Evolutionary conservation across 1,140 invertebrate genomes (phyloP).

Genomic region (Sogatella furcifera): DNA sequence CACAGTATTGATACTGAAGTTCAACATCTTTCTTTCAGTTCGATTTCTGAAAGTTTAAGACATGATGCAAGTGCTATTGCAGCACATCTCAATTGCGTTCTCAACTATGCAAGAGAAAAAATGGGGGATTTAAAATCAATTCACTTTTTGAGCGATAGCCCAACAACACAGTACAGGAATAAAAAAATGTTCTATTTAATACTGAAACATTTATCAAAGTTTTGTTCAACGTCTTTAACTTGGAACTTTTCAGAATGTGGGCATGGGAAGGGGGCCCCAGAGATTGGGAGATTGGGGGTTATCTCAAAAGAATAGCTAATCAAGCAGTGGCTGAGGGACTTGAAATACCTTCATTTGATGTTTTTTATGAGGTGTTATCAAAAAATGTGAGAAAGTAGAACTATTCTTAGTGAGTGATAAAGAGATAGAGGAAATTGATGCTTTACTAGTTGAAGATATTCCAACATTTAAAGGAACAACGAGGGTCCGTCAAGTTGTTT

Average conservation of each 20-base stretch:
- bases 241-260: conserved; percentile 30
- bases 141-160: conserved; percentile 11
- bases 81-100: conserved; percentile 22
- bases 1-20: background rate
- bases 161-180: conserved; percentile 14
- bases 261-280: conserved; percentile 29
- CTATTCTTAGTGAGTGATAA: too few relatives aligned
- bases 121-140: conserved; percentile 3
- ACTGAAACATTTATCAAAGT: background rate
- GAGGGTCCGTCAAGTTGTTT: conserved; percentile 3
- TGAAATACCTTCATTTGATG: conserved; percentile 4
- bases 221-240: background rate
- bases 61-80: conserved; percentile 22
- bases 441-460: too few relatives aligned
- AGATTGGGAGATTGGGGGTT: conserved; percentile 33
- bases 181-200: conserved; percentile 15
- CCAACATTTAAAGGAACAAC: too few relatives aligned
- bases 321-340: conserved; percentile 17
- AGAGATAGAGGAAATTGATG: too few relatives aligned
- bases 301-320: conserved; percentile 31
- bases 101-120: conserved; percentile 3
- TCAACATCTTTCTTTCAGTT: conserved; percentile 27
- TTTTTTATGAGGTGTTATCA: too few relatives aligned
- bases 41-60: conserved; percentile 22
- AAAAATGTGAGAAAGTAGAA: too few relatives aligned